Conservation (phyloP, 1,140 invertebrate genomes). For the Aphidius ervi region DNA sequence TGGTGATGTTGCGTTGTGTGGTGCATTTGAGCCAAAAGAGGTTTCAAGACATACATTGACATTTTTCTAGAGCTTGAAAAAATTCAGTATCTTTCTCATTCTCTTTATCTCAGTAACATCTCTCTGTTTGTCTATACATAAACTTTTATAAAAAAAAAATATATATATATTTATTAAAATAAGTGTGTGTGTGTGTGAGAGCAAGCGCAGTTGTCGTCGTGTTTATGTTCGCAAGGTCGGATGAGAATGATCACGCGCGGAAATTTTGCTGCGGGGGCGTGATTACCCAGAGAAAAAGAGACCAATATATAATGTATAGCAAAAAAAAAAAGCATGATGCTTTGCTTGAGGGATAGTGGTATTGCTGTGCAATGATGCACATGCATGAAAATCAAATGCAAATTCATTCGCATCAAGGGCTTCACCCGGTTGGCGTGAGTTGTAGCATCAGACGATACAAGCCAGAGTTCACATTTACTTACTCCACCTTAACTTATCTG, state of each 20-base stretch:
- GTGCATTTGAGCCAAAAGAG: neutral
- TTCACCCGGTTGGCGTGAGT: neutral
- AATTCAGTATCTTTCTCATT: neutral
- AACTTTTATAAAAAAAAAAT: neutral
- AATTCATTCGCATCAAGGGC: slow-evolving; percentile 7
- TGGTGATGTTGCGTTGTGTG: slow-evolving; percentile 7
- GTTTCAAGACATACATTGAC: neutral
- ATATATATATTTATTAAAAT: neutral
- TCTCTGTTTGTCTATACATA: slow-evolving; percentile 2
- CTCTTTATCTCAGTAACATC: neutral
- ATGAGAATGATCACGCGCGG: slow-evolving; percentile 13
- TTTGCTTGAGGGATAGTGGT: neutral
- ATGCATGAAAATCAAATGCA: slow-evolving; percentile 10
- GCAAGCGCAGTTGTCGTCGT: neutral
- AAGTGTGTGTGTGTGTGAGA: neutral
- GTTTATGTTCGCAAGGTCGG: slow-evolving; percentile 1
- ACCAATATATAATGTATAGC: neutral
- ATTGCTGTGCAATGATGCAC: neutral
- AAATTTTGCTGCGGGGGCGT: slow-evolving; percentile 7
- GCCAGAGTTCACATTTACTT: too few relatives aligned
- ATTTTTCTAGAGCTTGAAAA: neutral
- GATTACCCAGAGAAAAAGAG: slow-evolving; percentile 7
- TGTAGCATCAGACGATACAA: neutral
- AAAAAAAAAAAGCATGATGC: neutral
- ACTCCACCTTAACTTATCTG: too few relatives aligned